Evolutionary conservation across 2,797 vertebrate species (phyloP), one percentile per base, ranked within the genome.

Genomic region (Siniperca obscura): DNA sequence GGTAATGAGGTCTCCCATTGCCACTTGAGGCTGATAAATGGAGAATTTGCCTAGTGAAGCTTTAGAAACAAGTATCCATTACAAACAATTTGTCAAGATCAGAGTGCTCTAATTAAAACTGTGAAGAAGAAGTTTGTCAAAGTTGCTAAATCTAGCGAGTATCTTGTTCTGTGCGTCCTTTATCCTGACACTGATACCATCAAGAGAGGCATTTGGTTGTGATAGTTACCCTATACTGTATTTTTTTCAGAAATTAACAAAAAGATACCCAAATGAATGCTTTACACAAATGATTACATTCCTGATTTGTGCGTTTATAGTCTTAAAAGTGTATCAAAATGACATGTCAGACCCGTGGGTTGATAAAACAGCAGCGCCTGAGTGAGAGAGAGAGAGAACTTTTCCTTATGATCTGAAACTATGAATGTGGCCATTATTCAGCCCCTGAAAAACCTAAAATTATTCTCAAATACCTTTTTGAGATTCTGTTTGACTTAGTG

Each of bases 251-350:
- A 82, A 59, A 70, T 62, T 10, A 76, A 78, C n/a, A 71, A 53
- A 83, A 86, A 38, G 84, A 74, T 79, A 86, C 66, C 64, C 30
- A 78, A 74, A 76, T 82, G 52, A 70, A 70, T 19, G 27, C 6
- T 7, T 83, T 80, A 75, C 65, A 88, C 71, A 88, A 85, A 83
- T 75, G 30, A 72, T 81, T 71, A 86, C 83, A 92, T 90, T 93
- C 87, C 77, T 76, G 82, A 82, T 83, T 78, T 88, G 87, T 86
- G 86, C 74, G 56, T 89, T 79, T 83, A 56, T 82, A 87, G 75
- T 90, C 82, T 85, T 86, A 85, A 82, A 87, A 84, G 71, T 70
- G 72, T 78, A 89, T 86, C 62, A 81, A 82, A 86, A 69, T 67
- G 55, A 86, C 75, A 77, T 74, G 57, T 74, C 42, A 61, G 62